These are phyloP conservation scores for Andrena camellia DNA, from an alignment of 2,888 invertebrate species.

Conservation along the genomic window DNA sequence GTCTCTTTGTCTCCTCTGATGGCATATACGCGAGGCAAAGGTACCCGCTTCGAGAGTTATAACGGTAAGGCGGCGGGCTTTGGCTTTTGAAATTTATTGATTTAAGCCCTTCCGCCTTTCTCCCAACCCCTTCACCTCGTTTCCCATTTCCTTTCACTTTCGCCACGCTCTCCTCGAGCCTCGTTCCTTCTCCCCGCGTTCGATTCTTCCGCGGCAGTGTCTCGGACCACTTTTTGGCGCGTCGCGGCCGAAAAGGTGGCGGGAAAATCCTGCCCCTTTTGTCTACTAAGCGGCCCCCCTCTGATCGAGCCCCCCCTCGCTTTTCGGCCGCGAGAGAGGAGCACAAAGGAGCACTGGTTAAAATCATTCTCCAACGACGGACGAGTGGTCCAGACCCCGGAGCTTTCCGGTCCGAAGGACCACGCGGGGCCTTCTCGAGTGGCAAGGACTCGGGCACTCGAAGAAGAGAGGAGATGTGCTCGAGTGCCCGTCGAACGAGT, in stretches of 20 bases:
- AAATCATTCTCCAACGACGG: slow-evolving; percentile 59
- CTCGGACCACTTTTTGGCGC: slow-evolving; percentile 20
- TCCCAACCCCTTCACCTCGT: slow-evolving; percentile 41
- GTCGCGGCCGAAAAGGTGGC: slow-evolving; percentile 6
- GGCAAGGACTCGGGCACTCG: slow-evolving; percentile 52
- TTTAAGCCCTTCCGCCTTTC: slow-evolving; percentile 74
- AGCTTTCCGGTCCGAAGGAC: slow-evolving; percentile 49
- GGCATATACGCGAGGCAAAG: slow-evolving; percentile 64
- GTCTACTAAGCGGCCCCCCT: slow-evolving; percentile 59
- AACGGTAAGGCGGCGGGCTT: slow-evolving; percentile 68
- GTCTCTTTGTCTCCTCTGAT: slow-evolving; percentile 75
- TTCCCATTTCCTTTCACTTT: slow-evolving; percentile 54
- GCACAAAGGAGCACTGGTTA: slow-evolving; percentile 65
- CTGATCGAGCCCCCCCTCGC: too few species aligned
- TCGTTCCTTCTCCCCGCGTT: slow-evolving; percentile 20
- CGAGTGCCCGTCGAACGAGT: slow-evolving; percentile 62
- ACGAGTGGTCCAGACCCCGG: slow-evolving; percentile 33
- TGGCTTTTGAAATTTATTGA: slow-evolving; percentile 80
- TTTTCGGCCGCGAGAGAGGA: slow-evolving; percentile 18
- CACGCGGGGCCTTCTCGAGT: slow-evolving; percentile 47
- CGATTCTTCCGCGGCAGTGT: slow-evolving; percentile 19
- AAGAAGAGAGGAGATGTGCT: slow-evolving; percentile 33
- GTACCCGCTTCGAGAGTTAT: slow-evolving; percentile 65
- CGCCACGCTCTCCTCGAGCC: slow-evolving; percentile 23
- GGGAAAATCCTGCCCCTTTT: slow-evolving; percentile 57